A percentile compares a stretch with the other conserved stretches of the same genome.
These are phyloP conservation scores for Planococcus citri DNA, from an alignment of 1,140 invertebrate species.

Conservation along the genomic window DNA sequence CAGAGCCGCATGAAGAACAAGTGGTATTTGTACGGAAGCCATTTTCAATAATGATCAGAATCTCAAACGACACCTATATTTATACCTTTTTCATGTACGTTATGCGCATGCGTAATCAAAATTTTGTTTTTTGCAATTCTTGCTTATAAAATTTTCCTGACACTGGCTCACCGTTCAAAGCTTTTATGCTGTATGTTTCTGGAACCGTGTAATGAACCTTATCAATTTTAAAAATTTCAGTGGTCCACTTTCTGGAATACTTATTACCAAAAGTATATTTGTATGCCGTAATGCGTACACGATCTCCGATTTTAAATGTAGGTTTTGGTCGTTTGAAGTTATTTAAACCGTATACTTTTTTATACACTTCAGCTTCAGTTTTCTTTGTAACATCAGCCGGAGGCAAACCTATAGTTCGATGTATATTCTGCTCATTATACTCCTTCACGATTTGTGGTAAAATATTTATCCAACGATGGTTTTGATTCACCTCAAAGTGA, in stretches of 20 bases:
- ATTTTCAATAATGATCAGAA: too few relatives aligned
- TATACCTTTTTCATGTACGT: too few relatives aligned
- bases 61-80: too few relatives aligned
- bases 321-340: not conserved
- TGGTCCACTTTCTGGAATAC: not conserved
- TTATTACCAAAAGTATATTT: not conserved
- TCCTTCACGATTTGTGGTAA: not conserved
- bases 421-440: not conserved
- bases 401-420: not conserved
- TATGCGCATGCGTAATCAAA: not conserved
- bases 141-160: not conserved
- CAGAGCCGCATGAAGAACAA: too few relatives aligned
- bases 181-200: not conserved
- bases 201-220: not conserved
- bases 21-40: too few relatives aligned
- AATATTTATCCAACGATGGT: not conserved
- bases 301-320: not conserved
- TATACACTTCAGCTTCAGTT: not conserved
- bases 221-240: not conserved
- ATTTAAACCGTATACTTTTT: not conserved
- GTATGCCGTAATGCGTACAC: not conserved
- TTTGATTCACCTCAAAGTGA: not conserved
- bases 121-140: not conserved
- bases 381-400: not conserved
- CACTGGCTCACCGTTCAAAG: not conserved